These are phyloP conservation scores for Lepidotrigona ventralis DNA, from an alignment of 1,140 invertebrate species.

Conservation along the genomic window DNA sequence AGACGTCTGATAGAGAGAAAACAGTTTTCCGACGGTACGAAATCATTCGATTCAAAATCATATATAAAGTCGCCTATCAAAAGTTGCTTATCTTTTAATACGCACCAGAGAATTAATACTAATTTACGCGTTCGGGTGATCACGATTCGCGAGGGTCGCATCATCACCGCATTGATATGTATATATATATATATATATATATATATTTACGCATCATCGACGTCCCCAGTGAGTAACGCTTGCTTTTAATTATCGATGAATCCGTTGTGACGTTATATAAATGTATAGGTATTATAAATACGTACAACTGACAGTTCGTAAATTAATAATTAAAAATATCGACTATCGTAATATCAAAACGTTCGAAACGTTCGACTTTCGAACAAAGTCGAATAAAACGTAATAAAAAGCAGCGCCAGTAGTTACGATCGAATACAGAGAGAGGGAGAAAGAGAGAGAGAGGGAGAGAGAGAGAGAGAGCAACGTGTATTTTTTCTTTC, in stretches of 20 bases:
- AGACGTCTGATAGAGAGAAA: conserved; percentile 73
- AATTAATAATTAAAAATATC: too few relatives aligned
- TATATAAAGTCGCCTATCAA: conserved; percentile 46
- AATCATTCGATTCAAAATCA: conserved; percentile 57
- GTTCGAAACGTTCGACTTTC: too few relatives aligned
- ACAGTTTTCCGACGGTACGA: conserved; percentile 74
- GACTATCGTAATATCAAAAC: too few relatives aligned
- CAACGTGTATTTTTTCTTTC: not conserved
- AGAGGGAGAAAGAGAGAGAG: too few relatives aligned
- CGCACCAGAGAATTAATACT: conserved; percentile 40
- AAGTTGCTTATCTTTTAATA: conserved; percentile 58
- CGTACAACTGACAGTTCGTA: not conserved
- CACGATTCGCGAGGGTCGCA: conserved; percentile 7
- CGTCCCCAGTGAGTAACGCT: conserved; percentile 60
- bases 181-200: not conserved
- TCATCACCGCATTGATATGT: conserved; percentile 26
- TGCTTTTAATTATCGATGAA: conserved; percentile 37
- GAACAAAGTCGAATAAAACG: too few relatives aligned
- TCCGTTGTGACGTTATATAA: too few relatives aligned
- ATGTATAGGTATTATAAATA: not conserved
- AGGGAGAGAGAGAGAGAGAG: not conserved
- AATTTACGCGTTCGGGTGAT: conserved; percentile 40
- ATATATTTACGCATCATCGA: not conserved
- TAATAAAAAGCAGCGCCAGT: not conserved
- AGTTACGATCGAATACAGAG: not conserved